Conservation (phyloP, 2,888 invertebrate species). For the Andricus quercusramuli region DNA sequence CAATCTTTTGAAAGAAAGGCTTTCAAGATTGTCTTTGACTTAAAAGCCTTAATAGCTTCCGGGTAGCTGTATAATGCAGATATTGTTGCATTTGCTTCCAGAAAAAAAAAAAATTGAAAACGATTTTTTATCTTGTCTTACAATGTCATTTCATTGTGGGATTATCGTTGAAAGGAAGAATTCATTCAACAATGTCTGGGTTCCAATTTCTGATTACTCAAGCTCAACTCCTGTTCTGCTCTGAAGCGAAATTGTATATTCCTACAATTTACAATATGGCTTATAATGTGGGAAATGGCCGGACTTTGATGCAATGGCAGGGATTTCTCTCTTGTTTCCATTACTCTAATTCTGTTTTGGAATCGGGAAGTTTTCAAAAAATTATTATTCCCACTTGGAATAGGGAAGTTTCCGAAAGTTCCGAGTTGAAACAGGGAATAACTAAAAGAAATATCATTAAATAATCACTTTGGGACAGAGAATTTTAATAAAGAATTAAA, state of each 20-base stretch:
- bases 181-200: not conserved
- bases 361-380: no score
- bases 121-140: not conserved
- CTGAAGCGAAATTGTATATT: not conserved
- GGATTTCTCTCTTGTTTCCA: no score
- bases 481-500: no score
- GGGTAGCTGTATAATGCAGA: not conserved
- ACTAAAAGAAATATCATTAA: no score
- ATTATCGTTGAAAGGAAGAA: not conserved
- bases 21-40: not conserved
- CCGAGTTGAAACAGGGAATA: no score
- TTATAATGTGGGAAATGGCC: no score
- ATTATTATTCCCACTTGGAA: no score
- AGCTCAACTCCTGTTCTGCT: not conserved
- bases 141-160: not conserved
- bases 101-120: not conserved
- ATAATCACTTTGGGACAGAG: no score
- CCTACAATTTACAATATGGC: no score
- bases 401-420: no score
- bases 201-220: conserved; percentile 5
- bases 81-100: not conserved
- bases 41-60: not conserved
- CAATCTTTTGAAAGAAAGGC: conserved; percentile 19
- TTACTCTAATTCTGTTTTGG: no score
- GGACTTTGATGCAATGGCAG: no score